These are phyloP conservation scores for Labeo calbasu DNA, from an alignment of 2,797 vertebrate genomes.

Conservation along the genomic window DNA sequence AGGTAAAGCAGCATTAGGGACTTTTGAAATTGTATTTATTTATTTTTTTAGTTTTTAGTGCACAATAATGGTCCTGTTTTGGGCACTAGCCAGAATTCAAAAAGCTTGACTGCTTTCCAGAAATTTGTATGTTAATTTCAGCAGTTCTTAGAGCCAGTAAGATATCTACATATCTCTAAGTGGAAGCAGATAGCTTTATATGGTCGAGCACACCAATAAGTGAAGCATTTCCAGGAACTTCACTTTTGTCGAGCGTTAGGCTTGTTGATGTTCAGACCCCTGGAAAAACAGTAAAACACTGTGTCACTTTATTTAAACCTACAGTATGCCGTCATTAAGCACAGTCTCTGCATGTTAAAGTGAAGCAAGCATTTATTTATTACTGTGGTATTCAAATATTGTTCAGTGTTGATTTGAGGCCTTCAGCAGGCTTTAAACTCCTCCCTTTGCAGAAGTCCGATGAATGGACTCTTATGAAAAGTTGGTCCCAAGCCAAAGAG, in stretches of 20 bases:
- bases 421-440: slow-evolving; percentile 15
- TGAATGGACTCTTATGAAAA: slow-evolving; percentile 22
- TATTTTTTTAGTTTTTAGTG: neutral
- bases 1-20: neutral
- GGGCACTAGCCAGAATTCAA: neutral
- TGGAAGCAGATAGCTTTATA: slow-evolving; percentile 3
- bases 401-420: neutral
- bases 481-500: neutral
- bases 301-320: neutral
- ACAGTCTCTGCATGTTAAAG: neutral
- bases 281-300: neutral
- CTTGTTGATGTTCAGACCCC: neutral
- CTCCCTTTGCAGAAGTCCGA: neutral
- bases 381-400: neutral
- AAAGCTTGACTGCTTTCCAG: neutral
- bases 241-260: neutral
- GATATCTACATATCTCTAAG: neutral
- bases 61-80: neutral
- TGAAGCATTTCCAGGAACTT: neutral
- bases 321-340: neutral
- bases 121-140: neutral
- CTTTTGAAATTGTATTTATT: neutral
- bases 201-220: neutral
- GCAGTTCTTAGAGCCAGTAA: neutral
- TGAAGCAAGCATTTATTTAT: neutral